Evolutionary conservation across 2,113 vertebrate genomes (phyloP), one percentile per base, ranked within the genome.

Genomic region (Bagarius yarrelli): DNA sequence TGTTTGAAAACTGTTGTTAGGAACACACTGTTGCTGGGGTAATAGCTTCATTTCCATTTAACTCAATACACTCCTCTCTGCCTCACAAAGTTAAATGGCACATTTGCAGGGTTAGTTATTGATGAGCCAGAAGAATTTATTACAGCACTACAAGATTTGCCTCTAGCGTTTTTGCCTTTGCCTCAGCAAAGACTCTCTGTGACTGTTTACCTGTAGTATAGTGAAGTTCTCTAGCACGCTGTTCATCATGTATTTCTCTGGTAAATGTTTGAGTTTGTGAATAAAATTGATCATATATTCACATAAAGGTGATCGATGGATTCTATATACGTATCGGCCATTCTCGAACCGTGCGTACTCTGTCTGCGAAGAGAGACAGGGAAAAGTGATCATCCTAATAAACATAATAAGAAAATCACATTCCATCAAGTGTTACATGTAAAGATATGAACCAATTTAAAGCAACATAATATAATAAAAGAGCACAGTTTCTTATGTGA

Each of bases 251-350:
- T 96, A 97, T 86, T 97, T 98, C 92, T 98, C 96, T 0, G 96
- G 96, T 84, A 98, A 94, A 85, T 97, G 96, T 89, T 96, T 98
- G 77, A 98, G 95, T 88, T 98, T 98, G 83, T 98, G 96, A 87
- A 98, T 97, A 88, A 98, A 98, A 89, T 97, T 97, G 88, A 97
- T 95, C 96, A 98, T 97, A 88, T 98, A 98, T 86, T 97, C 96
- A 15, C 96, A 98, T 81, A 98, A 94, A 0, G 96, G 96, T 9
- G 96, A 98, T 53, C 96, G 95, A 84, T 98, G 95, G 87, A 98
- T 98, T 78, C 95, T 93, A 85, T 96, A 98, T 32, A 94, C 91
- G 13, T 97, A 97, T 90, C 94, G 95, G 15, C 97, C 95, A 0
- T 94, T 95, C 86, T 98, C 96, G 1, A 96, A 97, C 80, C 92